These are phyloP conservation scores for Chaetogeoica ovagalla DNA, from an alignment of 2,888 invertebrate species.

Conservation along the genomic window DNA sequence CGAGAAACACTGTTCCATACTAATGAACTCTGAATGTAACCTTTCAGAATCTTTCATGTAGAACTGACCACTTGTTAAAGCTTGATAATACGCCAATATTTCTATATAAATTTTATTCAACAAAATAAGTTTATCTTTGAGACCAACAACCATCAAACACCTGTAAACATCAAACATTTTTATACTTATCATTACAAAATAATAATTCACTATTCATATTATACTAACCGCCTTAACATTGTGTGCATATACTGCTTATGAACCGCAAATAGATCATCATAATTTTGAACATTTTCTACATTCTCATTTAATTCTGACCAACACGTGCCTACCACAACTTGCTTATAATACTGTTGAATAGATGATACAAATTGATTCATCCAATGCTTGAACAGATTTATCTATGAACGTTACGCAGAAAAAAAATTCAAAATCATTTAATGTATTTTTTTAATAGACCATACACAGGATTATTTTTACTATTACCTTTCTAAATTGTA, in stretches of 20 bases:
- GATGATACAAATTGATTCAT: conserved; percentile 48
- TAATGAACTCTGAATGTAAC: conserved; percentile 30
- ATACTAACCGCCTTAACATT: conserved; percentile 33
- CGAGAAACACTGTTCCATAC: conserved; percentile 30
- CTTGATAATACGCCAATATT: conserved; percentile 33
- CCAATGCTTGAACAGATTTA: conserved; percentile 39
- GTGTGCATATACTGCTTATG: conserved; percentile 46
- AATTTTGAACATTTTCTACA: conserved; percentile 29
- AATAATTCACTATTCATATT: not conserved
- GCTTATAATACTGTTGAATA: conserved; percentile 47
- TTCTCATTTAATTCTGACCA: conserved; percentile 35
- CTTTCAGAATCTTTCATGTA: conserved; percentile 25
- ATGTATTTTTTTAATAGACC: too few species aligned
- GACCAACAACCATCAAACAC: conserved; percentile 42
- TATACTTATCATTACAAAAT: too few species aligned
- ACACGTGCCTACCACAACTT: conserved; percentile 33
- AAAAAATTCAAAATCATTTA: not conserved
- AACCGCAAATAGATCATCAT: conserved; percentile 20
- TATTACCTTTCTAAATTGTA: conserved; percentile 41
- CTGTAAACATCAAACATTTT: conserved; percentile 12
- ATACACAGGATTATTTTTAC: not conserved
- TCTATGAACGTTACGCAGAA: conserved; percentile 19
- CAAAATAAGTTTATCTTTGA: conserved; percentile 44
- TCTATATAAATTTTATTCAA: conserved; percentile 42
- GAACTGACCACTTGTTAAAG: conserved; percentile 33